A percentile compares a stretch with the other conserved stretches of the same genome.
phyloP scores from a whole-genome alignment of 1,140 invertebrate genomes.

The Augochlora pura region DNA sequence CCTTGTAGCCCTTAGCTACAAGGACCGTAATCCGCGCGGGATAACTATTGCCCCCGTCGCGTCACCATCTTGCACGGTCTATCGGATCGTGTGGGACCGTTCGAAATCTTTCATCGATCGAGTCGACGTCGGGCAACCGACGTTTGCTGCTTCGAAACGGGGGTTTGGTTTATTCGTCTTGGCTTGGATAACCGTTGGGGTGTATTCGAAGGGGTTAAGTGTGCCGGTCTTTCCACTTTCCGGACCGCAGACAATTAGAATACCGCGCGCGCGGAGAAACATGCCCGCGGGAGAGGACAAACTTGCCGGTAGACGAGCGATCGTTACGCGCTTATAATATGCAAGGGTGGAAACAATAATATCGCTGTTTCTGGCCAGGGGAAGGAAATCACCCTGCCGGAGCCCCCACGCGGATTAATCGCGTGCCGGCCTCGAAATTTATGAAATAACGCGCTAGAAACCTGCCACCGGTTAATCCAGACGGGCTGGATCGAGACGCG shows the following conservation, averaged over 20 bases:
- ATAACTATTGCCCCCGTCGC: conserved; percentile 71
- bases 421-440: conserved; percentile 74
- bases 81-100: too few relatives aligned
- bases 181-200: too few relatives aligned
- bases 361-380: conserved; percentile 63
- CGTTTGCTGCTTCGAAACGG: too few relatives aligned
- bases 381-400: conserved; percentile 24
- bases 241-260: conserved; percentile 56
- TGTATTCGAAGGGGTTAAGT: too few relatives aligned
- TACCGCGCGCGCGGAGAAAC: conserved; percentile 51
- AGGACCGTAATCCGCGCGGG: conserved; percentile 76
- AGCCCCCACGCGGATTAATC: conserved; percentile 70
- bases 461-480: too few relatives aligned
- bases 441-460: conserved; percentile 59
- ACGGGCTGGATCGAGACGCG: too few relatives aligned
- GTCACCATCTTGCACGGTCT: too few relatives aligned
- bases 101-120: too few relatives aligned
- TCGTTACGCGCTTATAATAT: conserved; percentile 78
- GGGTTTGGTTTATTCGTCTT: too few relatives aligned
- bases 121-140: too few relatives aligned
- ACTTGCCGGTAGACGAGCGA: conserved; percentile 72
- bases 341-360: conserved; percentile 80
- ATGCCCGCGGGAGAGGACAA: conserved; percentile 71
- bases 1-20: conserved; percentile 69
- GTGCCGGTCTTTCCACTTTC: background rate